Percentiles rank a stretch among this genome's conserved stretches.
Evolutionary conservation across 2,888 invertebrate genomes (phyloP).

Genomic region (Leucozona laternaria): DNA sequence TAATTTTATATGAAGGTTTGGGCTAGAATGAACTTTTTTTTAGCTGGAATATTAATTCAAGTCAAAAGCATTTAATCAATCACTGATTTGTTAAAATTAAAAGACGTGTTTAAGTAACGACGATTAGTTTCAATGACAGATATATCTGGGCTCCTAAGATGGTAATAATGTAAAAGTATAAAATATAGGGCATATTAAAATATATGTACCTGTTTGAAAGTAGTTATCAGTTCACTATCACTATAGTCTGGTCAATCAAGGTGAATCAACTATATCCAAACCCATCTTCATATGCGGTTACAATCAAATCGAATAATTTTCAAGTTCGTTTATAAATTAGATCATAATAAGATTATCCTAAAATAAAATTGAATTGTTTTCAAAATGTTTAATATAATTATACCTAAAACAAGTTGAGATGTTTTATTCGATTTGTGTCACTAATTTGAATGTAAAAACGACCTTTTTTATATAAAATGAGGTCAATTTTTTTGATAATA

Average conservation of each 20-base stretch:
- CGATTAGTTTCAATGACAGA: too few species aligned
- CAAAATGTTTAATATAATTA: neutral
- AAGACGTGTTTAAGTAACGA: too few species aligned
- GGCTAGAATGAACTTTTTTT: too few species aligned
- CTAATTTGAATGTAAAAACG: conserved; percentile 8
- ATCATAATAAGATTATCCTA: neutral
- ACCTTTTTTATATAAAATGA: neutral
- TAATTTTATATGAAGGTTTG: too few species aligned
- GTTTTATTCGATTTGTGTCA: neutral
- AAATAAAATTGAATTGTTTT: neutral
- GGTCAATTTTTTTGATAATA: neutral
- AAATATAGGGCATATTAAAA: too few species aligned
- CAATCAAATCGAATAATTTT: neutral
- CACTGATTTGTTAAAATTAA: too few species aligned
- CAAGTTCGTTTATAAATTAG: neutral
- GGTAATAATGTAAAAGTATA: too few species aligned
- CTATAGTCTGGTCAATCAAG: neutral
- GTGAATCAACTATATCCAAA: conserved; percentile 2
- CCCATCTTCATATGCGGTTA: neutral
- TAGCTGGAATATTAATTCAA: too few species aligned
- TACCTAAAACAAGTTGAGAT: neutral
- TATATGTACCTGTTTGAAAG: too few species aligned
- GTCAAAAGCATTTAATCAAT: too few species aligned
- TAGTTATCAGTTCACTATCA: too few species aligned
- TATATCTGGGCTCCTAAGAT: too few species aligned